These are phyloP conservation scores for Deladenus siricidicola DNA, from an alignment of 2,888 invertebrate species.

Conservation along the genomic window DNA sequence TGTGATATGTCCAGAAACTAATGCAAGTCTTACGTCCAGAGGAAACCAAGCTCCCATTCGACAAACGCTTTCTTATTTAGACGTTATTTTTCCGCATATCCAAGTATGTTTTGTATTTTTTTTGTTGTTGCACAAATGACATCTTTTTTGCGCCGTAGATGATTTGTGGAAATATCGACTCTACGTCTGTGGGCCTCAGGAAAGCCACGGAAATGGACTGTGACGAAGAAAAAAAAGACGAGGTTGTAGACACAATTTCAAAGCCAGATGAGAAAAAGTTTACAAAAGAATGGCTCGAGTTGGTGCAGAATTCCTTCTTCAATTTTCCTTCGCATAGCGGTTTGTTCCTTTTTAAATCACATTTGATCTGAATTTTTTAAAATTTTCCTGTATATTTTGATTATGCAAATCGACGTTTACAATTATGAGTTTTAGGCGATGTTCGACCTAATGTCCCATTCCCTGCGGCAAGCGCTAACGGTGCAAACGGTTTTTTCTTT, in stretches of 20 bases:
- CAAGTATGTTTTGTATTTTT: conserved; percentile 24
- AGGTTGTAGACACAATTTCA: not conserved
- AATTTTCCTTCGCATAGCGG: not conserved
- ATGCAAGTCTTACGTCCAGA: not conserved
- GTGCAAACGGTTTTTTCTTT: too few relatives aligned
- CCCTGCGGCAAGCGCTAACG: too few relatives aligned
- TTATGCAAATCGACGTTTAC: too few relatives aligned
- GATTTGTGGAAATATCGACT: not conserved
- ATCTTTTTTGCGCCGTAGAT: too few relatives aligned
- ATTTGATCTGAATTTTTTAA: too few relatives aligned
- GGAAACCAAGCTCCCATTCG: conserved; percentile 19
- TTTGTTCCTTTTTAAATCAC: not conserved
- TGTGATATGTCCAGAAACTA: not conserved
- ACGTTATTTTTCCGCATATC: conserved; percentile 48
- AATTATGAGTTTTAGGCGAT: too few relatives aligned
- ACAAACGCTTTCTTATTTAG: conserved; percentile 45
- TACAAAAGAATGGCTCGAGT: not conserved
- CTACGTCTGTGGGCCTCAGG: not conserved
- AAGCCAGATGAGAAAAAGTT: not conserved
- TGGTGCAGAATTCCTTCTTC: not conserved
- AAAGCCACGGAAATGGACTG: not conserved
- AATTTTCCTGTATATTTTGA: too few relatives aligned
- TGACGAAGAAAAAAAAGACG: not conserved
- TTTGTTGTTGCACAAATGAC: not conserved
- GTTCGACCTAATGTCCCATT: too few relatives aligned